Evolutionary conservation across 2,888 invertebrate species (phyloP).

Genomic region (Cataglyphis albicans): DNA sequence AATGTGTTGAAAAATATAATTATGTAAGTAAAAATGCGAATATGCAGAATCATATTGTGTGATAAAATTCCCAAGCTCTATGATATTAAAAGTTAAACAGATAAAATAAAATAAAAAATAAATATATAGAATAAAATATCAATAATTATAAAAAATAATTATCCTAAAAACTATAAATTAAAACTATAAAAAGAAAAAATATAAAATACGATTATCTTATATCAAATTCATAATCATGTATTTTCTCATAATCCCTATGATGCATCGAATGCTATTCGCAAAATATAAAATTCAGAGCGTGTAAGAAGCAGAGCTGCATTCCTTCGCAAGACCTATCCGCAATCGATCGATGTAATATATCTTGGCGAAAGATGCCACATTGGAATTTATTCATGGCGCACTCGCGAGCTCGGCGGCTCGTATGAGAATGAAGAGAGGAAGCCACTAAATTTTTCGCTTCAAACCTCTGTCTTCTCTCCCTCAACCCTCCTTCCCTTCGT

Average conservation of each 20-base stretch:
- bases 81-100: background rate
- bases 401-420: conserved; percentile 46
- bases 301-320: conserved; percentile 10
- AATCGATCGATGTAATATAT: conserved; percentile 64
- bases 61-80: background rate
- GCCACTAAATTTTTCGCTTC: conserved; percentile 66
- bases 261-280: background rate
- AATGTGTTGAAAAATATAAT: background rate
- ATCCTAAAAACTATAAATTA: no score
- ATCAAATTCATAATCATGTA: background rate
- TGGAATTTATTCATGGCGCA: conserved; percentile 70
- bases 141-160: background rate
- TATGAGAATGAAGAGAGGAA: conserved; percentile 61
- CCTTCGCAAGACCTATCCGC: conserved; percentile 39
- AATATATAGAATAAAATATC: background rate
- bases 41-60: background rate
- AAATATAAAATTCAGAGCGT: conserved; percentile 1
- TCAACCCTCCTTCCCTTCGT: conserved; percentile 36
- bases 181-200: background rate
- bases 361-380: conserved; percentile 66
- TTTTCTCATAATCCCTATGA: background rate
- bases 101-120: background rate
- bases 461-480: conserved; percentile 69
- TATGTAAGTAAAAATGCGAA: background rate
- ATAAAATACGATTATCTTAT: background rate